Conservation (phyloP, 2,888 invertebrate genomes). For the Unio delphinus region DNA sequence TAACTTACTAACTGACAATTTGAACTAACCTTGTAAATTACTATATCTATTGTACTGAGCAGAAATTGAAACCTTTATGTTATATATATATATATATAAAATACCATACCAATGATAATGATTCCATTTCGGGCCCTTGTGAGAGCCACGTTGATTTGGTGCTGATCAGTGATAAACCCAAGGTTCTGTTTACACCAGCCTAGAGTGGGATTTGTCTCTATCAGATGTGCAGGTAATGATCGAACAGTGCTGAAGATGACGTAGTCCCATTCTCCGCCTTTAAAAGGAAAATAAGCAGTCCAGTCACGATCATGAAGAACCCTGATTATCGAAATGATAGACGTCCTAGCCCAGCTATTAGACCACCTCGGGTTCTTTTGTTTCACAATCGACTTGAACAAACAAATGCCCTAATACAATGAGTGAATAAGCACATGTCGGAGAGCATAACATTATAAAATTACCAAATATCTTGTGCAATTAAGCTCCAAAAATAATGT, state of each 20-base stretch:
- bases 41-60: no score
- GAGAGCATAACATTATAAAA: no score
- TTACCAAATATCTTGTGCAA: no score
- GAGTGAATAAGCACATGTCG: no score
- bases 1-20: no score
- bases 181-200: constrained; percentile 63
- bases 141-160: constrained; percentile 66
- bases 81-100: no score
- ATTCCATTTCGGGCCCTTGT: constrained; percentile 64
- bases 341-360: not conserved
- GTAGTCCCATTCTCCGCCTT: constrained; percentile 66
- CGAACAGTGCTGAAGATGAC: constrained; percentile 64
- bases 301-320: not conserved
- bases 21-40: no score
- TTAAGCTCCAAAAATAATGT: no score
- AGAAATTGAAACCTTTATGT: no score
- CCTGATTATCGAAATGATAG: not conserved
- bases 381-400: not conserved
- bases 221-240: constrained; percentile 57
- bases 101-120: constrained; percentile 57
- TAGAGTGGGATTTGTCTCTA: constrained; percentile 54
- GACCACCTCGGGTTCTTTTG: not conserved
- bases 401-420: no score
- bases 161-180: constrained; percentile 65
- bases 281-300: not conserved